These are phyloP conservation scores for Allolobophora icterica DNA, from an alignment of 2,888 invertebrate species.

Conservation along the genomic window DNA sequence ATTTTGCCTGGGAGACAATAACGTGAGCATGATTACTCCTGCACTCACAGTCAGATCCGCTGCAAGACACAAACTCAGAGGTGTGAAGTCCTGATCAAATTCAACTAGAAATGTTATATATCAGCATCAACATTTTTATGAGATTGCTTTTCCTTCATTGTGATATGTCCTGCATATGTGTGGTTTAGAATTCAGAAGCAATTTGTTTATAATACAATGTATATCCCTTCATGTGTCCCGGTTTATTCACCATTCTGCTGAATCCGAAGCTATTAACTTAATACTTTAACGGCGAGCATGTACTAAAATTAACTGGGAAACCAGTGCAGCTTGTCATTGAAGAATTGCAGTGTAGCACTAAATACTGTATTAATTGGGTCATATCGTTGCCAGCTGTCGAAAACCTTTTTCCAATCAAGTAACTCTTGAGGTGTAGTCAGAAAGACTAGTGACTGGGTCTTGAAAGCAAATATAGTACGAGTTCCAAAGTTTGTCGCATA, in stretches of 20 bases:
- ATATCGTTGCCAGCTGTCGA: no score
- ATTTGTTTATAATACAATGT: background rate
- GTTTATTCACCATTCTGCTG: no score
- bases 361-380: no score
- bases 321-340: no score
- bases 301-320: no score
- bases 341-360: no score
- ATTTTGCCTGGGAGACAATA: constrained; percentile 40
- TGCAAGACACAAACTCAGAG: background rate
- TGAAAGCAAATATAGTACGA: background rate
- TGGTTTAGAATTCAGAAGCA: background rate
- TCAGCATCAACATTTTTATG: background rate
- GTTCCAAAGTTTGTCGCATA: background rate
- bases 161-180: background rate
- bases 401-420: background rate
- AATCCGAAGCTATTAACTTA: no score
- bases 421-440: background rate
- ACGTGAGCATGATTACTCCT: constrained; percentile 35
- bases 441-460: background rate
- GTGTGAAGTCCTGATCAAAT: background rate
- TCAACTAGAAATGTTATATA: background rate
- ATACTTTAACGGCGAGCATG: no score
- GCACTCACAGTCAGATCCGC: background rate
- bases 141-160: background rate
- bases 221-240: background rate